Conservation (phyloP, 2,888 invertebrate genomes). For the Polia nebulosa region DNA sequence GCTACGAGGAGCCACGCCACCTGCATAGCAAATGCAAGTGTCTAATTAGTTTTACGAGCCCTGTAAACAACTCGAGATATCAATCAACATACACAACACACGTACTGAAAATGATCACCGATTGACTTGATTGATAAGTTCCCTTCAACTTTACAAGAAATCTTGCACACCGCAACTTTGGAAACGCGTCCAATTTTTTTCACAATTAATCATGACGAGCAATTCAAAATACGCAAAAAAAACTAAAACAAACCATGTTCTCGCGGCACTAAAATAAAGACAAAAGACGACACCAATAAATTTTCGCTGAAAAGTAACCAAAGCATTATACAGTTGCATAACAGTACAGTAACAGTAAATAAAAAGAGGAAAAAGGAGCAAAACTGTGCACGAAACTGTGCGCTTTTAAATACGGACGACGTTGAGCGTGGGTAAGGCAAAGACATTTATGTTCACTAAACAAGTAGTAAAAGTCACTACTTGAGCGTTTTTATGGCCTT, state of each 20-base stretch:
- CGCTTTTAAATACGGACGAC: constrained; percentile 91
- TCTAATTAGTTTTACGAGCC: constrained; percentile 75
- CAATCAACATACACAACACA: constrained; percentile 66
- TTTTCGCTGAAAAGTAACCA: constrained; percentile 89
- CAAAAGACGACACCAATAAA: constrained; percentile 87
- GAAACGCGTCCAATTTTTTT: constrained; percentile 52
- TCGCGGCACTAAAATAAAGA: constrained; percentile 86
- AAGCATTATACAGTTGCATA: constrained; percentile 90
- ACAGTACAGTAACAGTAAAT: constrained; percentile 89
- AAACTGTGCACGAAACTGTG: constrained; percentile 89
- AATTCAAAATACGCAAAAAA: constrained; percentile 79
- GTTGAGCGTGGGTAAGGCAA: constrained; percentile 90
- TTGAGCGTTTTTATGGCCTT: constrained; percentile 92
- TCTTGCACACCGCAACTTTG: constrained; percentile 3
- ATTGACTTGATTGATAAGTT: constrained; percentile 55
- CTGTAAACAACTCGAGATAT: constrained; percentile 79
- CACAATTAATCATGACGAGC: constrained; percentile 69
- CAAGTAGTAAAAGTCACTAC: constrained; percentile 92
- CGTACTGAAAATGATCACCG: constrained; percentile 67
- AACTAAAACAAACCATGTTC: constrained; percentile 84
- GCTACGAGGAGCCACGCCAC: constrained; percentile 64
- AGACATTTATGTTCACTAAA: constrained; percentile 92
- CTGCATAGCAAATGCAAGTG: constrained; percentile 71
- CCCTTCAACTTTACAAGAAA: constrained; percentile 23
- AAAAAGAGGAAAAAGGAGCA: constrained; percentile 88